Base-by-base conservation (phyloP, 2,797 vertebrate species). In the Dendrocincla fuliginosa region DNA sequence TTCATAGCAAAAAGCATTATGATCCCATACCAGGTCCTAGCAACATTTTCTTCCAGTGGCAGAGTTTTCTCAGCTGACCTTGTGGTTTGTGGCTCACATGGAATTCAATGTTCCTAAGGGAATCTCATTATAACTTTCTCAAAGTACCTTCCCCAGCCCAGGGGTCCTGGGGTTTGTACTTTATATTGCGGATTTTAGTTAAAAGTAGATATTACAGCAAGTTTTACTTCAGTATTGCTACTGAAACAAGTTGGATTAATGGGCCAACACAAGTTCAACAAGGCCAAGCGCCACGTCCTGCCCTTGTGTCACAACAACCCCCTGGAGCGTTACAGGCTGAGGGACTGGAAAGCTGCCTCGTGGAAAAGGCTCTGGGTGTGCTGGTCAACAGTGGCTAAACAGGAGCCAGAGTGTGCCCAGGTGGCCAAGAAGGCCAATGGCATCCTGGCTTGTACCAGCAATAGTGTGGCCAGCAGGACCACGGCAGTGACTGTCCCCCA, bases 311-410 rank as follows among this genome's bases (percentile, higher is more conserved):
- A 60, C 20, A 32, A 19, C 25, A 39, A 46, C 12, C 5, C 33
- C 32, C 33, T 35, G 12, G 25, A 41, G 11, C 3, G 4, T 13
- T 46, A 33, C 39, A 41, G 69, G 11, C 12, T 47, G 33, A 5
- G 12, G 16, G 7, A 5, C 11, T 41, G 47, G 53, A 60, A 60
- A 60, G 4, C 6, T 16, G 19, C 14, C 14, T 2, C 16, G 6
- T 3, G 14, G 20, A 1, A 81, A 41, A 88, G 8, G 17, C 18
- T 6, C 17, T 27, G 8, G 17, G 4, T 7, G 3, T 53, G 25
- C 46, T 67, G 33, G 11, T 10, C 1, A 2, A 0, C n/a, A 44
- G 56, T 1, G 2, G 3, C 19, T 33, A 52, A 74, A 30, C 33
- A 14, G 0, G 39, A 67, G 24, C 20, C 76, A 80, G n/a, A 4